These are phyloP conservation scores for Lipophrys pholis DNA, from an alignment of 2,113 vertebrate species.

Conservation along the genomic window DNA sequence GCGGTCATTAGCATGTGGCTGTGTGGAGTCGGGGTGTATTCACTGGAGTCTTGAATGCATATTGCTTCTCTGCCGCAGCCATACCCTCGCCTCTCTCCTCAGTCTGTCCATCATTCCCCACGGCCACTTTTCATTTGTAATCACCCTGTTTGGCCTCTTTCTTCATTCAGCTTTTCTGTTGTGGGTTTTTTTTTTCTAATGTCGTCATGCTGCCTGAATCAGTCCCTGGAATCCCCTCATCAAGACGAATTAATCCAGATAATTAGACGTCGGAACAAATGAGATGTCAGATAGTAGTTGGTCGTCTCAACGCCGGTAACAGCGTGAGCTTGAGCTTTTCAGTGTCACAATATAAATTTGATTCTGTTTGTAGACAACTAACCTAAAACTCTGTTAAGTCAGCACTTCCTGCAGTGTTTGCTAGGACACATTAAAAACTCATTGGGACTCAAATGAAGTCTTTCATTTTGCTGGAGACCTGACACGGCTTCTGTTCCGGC, in stretches of 20 bases:
- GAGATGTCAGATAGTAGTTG: constrained; percentile 37
- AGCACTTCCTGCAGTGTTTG: neutral
- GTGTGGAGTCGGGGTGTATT: constrained; percentile 74
- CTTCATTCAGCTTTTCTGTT: constrained; percentile 64
- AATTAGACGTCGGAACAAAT: constrained; percentile 63
- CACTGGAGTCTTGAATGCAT: constrained; percentile 77
- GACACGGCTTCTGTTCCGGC: constrained; percentile 17
- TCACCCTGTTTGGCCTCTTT: constrained; percentile 62
- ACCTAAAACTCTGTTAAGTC: neutral
- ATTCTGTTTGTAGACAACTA: constrained; percentile 7
- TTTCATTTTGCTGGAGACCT: constrained; percentile 7
- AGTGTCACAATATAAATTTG: constrained; percentile 20
- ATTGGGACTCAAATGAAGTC: constrained; percentile 21
- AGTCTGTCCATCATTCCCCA: constrained; percentile 70
- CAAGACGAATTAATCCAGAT: constrained; percentile 70
- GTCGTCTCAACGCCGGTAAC: constrained; percentile 28
- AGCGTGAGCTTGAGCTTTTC: constrained; percentile 31
- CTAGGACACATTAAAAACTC: constrained; percentile 21
- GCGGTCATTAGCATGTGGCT: constrained; percentile 79
- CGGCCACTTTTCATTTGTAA: constrained; percentile 73
- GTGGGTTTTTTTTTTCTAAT: constrained; percentile 70
- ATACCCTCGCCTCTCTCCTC: constrained; percentile 47
- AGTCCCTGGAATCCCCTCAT: constrained; percentile 51
- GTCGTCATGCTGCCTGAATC: constrained; percentile 48
- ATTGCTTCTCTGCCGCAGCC: constrained; percentile 55